Conservation (phyloP, 2,797 vertebrate species). For the Anisognathus igniventris region DNA sequence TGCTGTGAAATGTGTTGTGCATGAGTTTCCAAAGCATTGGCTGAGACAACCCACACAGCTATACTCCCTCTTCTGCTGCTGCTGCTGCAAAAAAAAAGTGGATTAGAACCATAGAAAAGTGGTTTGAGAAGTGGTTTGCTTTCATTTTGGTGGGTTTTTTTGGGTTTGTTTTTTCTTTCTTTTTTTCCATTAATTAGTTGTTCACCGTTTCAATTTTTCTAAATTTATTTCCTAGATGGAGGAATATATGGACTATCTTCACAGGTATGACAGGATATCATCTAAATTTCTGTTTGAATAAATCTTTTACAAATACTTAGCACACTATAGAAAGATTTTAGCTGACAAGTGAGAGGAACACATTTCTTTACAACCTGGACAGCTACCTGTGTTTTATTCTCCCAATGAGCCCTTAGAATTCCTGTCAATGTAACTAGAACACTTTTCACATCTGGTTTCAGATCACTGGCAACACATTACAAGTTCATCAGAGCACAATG, state of each 20-base stretch:
- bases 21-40: background rate
- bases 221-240: background rate
- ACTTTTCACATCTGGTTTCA: background rate
- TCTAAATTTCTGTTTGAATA: background rate
- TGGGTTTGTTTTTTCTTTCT: accelerated
- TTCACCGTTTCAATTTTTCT: background rate
- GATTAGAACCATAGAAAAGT: background rate
- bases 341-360: background rate
- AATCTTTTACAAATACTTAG: background rate
- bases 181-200: background rate
- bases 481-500: background rate
- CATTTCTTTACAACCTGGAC: background rate
- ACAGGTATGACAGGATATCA: background rate
- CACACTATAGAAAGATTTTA: background rate
- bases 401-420: background rate
- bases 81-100: background rate
- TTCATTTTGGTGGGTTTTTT: accelerated
- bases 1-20: background rate
- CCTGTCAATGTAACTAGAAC: background rate
- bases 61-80: background rate
- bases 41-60: background rate
- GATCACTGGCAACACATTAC: background rate
- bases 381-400: background rate
- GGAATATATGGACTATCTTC: background rate
- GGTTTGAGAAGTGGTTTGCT: background rate